Evolutionary conservation across 2,113 vertebrate species (phyloP).

Genomic region (Hymenochirus boettgeri): DNA sequence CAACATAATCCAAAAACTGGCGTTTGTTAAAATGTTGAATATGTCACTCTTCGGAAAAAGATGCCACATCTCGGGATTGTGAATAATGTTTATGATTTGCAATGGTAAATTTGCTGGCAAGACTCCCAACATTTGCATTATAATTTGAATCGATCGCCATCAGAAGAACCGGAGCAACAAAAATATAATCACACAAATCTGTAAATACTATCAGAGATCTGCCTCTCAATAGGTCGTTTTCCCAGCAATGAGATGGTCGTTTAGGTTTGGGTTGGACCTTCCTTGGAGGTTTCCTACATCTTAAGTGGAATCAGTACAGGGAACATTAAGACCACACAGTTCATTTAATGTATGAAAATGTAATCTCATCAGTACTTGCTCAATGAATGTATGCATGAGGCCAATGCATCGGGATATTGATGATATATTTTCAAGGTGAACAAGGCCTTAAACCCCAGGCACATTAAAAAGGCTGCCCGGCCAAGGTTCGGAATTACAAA

Average conservation of each 20-base stretch:
- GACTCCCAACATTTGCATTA: too few relatives aligned
- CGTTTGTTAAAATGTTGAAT: not conserved
- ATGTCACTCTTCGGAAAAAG: not conserved
- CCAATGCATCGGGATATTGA: slow-evolving; percentile 15
- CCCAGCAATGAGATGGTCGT: too few relatives aligned
- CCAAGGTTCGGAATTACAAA: not conserved
- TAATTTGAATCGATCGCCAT: too few relatives aligned
- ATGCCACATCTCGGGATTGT: not conserved
- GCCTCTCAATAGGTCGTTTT: too few relatives aligned
- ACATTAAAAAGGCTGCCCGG: slow-evolving; percentile 21
- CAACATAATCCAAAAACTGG: too few relatives aligned
- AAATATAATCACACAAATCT: not conserved
- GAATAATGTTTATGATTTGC: not conserved
- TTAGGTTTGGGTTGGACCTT: too few relatives aligned
- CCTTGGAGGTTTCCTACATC: too few relatives aligned
- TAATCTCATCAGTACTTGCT: slow-evolving; percentile 49
- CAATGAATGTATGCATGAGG: slow-evolving; percentile 46
- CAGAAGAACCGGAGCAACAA: not conserved
- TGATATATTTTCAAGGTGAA: slow-evolving; percentile 44
- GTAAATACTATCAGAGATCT: not conserved
- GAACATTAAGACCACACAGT: slow-evolving; percentile 46
- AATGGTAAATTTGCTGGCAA: not conserved
- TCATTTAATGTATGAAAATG: slow-evolving; percentile 51
- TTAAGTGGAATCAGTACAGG: not conserved
- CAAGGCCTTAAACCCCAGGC: slow-evolving; percentile 39